Base-by-base conservation (phyloP, 2,888 invertebrate genomes). In the Copidosoma aretas region DNA sequence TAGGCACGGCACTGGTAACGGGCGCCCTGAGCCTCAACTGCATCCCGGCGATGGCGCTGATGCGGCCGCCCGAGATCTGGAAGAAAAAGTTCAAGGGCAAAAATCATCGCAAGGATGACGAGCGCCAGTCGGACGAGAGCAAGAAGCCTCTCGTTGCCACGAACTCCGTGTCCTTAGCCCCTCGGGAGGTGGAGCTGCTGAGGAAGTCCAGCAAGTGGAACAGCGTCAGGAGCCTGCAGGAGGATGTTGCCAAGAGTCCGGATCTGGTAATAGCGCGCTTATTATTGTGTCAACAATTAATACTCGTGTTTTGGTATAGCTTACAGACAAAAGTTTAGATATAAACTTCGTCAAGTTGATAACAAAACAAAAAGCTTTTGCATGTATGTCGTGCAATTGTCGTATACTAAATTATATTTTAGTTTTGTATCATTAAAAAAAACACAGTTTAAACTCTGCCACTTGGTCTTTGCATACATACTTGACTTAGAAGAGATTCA, bases 61-160 rank as follows among this genome's bases (percentile, higher is more conserved):
- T 92, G 88, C 91, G 91, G 75, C 92, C 92, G 75, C 92, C 92
- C 0, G 89, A 91, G 0, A 88, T 91, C 78, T 90, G 91, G 91
- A 91, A 92, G 60, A 59, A 71, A 15, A 77, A 63, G 59, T 59
- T 41, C 64, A 75, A 57, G 76, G 75, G 39, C 75, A 70, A 4
- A 54, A 52, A 43, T 17, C 4, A 53, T 3, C 49, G 1, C 53
- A 14, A 15, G 43, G 43, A 79, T 69, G 21, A 77, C 75, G 70
- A 75, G 67, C 67, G 68, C 58, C 41, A 75, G 68, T 17, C 57
- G 68, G 39, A 75, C 46, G 66, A 78, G 72, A 68, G 76, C 71
- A 73, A 77, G 60, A 73, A 73, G 51, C 64, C 73, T 56, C 56
- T 76, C 49, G 39, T 61, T 0, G 4, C 60, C 22, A 41, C 3